Percentiles rank a stretch among this genome's conserved stretches.
phyloP scores from a whole-genome alignment of 2,888 invertebrate species.

The Tribolium freemani region DNA sequence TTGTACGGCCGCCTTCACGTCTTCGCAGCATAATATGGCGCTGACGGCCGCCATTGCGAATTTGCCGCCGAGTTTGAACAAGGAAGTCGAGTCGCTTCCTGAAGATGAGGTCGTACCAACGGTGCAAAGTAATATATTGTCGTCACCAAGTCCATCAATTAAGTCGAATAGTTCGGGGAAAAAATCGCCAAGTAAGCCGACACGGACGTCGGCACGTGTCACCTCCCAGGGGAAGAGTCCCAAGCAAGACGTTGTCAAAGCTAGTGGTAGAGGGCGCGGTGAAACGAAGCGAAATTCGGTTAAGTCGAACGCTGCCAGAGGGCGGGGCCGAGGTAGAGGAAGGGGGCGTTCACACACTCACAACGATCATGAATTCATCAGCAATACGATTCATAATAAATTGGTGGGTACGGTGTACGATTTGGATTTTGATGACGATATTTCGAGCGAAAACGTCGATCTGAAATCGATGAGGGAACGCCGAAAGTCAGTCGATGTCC shows the following conservation, averaged over 20 bases:
- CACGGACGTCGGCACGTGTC: conserved; percentile 75
- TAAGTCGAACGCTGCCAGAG: conserved; percentile 60
- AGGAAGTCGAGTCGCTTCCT: conserved; percentile 51
- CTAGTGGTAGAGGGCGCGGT: conserved; percentile 55
- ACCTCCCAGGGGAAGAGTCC: conserved; percentile 69
- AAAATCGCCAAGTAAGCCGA: conserved; percentile 74
- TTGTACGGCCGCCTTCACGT: conserved; percentile 83
- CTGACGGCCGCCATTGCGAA: conserved; percentile 86
- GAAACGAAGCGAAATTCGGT: conserved; percentile 56
- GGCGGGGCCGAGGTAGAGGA: conserved; percentile 65
- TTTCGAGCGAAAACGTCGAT: conserved; percentile 79
- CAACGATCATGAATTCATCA: conserved; percentile 69
- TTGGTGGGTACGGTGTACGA: conserved; percentile 90
- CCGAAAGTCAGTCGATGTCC: conserved; percentile 80
- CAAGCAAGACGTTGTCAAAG: conserved; percentile 67
- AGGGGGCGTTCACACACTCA: conserved; percentile 54
- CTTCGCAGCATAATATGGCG: conserved; percentile 86
- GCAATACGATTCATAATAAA: conserved; percentile 84
- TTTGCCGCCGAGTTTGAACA: conserved; percentile 67
- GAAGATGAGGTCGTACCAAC: conserved; percentile 46
- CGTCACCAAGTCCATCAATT: conserved; percentile 65
- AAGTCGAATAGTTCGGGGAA: conserved; percentile 67
- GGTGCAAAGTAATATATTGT: conserved; percentile 59
- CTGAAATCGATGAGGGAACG: conserved; percentile 84
- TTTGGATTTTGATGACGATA: conserved; percentile 87